Base-by-base conservation (phyloP, 2,113 vertebrate species). In the Solea senegalensis region DNA sequence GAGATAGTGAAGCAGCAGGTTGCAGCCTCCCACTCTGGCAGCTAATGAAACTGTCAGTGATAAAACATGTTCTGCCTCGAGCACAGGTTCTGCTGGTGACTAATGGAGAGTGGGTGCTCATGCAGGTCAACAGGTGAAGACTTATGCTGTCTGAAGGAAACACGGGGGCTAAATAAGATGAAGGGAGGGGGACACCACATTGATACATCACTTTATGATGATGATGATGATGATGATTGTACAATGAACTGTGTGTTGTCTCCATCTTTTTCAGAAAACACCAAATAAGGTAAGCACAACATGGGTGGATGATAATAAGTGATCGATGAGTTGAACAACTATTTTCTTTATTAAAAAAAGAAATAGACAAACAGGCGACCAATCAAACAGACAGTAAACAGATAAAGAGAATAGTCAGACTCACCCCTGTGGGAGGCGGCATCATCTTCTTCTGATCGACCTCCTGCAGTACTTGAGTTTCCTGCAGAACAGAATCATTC, bases 381-480 rank as follows among this genome's bases (percentile, higher is more conserved):
- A 12, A 34, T 6, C 34, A 34, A 3, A 34, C 34, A 34, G 8
- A 51, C 39, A 41, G 3, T 48, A 14, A 12, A 44, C 0, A 9
- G 4, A 75, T 27, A 60, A 6, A 43, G 27, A 55, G 12, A 59
- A 10, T 39, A 34, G 4, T 11, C 10, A 13, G 58, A 67, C 87
- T 89, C 61, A 94, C 94, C 92, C 74, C 90, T 90, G 66, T 83
- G 84, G 52, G 89, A 45, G 56, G 83, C 67, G 1, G 61, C 68
- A 0, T 93, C 91, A 0, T 79, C 72, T 8, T 93, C 92, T 63
- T 93, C 90, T 44, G 78, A 83, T 2, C 88, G 89, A 11, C 82
- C 85, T 68, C 88, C 92, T 4, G 88, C 78, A 0, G 86, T 72
- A 58, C 91, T 94, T 0, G 88, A 87, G 82, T 91, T 90, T 73